phyloP scores from a whole-genome alignment of 2,113 vertebrate genomes.

The Bucco capensis region DNA sequence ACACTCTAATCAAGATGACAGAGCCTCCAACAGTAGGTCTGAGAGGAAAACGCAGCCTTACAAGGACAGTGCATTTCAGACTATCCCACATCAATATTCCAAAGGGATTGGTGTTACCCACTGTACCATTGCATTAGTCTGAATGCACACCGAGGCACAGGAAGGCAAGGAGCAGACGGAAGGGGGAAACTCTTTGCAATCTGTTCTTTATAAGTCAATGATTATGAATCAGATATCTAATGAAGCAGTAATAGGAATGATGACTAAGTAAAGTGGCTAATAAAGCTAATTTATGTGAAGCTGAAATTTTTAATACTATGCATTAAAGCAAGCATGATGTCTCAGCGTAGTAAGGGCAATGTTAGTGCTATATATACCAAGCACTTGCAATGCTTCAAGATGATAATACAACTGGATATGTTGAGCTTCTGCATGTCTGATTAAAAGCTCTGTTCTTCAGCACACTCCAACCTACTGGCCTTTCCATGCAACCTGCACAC shows the following conservation, averaged over 20 bases:
- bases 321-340: constrained; percentile 56
- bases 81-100: background rate
- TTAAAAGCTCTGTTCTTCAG: background rate
- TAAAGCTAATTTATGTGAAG: constrained; percentile 60
- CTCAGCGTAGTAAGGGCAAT: constrained; percentile 41
- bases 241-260: constrained; percentile 63
- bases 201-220: constrained; percentile 42
- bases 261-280: constrained; percentile 60
- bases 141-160: background rate
- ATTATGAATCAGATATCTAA: constrained; percentile 59
- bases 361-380: constrained; percentile 23
- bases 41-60: background rate
- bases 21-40: background rate
- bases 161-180: background rate
- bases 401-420: constrained; percentile 26
- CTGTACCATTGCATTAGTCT: background rate
- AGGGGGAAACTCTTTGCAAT: constrained; percentile 24
- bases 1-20: constrained; percentile 23
- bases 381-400: background rate
- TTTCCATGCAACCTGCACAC: background rate
- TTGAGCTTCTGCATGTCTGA: constrained; percentile 27
- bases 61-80: constrained; percentile 15
- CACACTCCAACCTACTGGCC: background rate
- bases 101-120: background rate
- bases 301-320: constrained; percentile 55